phyloP scores from a whole-genome alignment of 2,888 invertebrate species.

The Brenthis daphne region DNA sequence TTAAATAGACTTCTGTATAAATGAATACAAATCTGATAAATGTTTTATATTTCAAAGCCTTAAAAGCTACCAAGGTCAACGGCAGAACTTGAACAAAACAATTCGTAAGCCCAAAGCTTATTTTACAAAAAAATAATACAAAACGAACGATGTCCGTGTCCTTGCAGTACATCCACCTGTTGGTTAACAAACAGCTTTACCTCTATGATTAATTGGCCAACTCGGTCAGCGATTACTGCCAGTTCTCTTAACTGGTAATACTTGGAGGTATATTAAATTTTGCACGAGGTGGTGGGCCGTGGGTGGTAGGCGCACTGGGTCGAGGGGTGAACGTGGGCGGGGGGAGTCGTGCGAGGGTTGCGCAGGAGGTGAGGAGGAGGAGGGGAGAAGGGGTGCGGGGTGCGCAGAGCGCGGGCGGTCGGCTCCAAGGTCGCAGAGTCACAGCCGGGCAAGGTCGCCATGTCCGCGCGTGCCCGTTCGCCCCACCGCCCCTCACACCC shows the following conservation, averaged over 20 bases:
- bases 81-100: conserved; percentile 23
- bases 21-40: background rate
- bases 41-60: conserved; percentile 11
- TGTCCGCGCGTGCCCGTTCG: conserved; percentile 75
- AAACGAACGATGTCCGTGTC: conserved; percentile 24
- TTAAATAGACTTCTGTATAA: background rate
- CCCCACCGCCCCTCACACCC: conserved; percentile 59
- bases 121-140: conserved; percentile 24
- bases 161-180: conserved; percentile 34
- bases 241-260: conserved; percentile 49
- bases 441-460: conserved; percentile 81
- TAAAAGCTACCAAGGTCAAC: conserved; percentile 25
- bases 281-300: conserved; percentile 65
- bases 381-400: conserved; percentile 42
- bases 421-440: conserved; percentile 81
- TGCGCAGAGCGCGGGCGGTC: conserved; percentile 49
- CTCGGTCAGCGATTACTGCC: conserved; percentile 53
- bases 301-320: conserved; percentile 47
- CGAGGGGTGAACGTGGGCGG: conserved; percentile 51
- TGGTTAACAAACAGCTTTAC: conserved; percentile 19
- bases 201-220: conserved; percentile 23
- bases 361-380: conserved; percentile 41
- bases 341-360: conserved; percentile 50
- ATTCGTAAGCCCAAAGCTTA: conserved; percentile 21
- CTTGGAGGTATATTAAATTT: conserved; percentile 67